These are phyloP conservation scores for Sebastes oblongus DNA, from an alignment of 2,797 vertebrate genomes.

Conservation along the genomic window DNA sequence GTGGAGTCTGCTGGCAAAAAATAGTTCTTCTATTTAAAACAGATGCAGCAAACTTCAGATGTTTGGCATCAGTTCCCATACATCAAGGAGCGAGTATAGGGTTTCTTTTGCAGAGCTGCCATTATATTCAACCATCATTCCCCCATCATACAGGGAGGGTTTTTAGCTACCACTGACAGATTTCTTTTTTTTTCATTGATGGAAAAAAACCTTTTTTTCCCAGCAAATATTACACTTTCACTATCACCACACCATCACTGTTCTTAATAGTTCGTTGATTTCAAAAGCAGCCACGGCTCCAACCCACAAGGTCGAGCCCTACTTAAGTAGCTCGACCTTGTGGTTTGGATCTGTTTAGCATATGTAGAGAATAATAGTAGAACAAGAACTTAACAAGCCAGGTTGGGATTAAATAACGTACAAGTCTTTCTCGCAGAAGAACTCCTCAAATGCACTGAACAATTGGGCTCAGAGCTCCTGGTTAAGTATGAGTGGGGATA, in stretches of 20 bases:
- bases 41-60: constrained; percentile 49
- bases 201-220: background rate
- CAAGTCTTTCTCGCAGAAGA: background rate
- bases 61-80: constrained; percentile 27
- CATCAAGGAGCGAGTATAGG: constrained; percentile 27
- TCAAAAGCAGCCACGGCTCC: constrained; percentile 9
- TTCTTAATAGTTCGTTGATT: constrained; percentile 9
- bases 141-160: background rate
- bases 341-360: constrained; percentile 23
- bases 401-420: background rate
- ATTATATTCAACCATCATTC: constrained; percentile 24
- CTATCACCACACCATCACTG: constrained; percentile 4
- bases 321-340: constrained; percentile 24
- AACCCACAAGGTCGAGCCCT: constrained; percentile 19
- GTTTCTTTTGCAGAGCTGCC: constrained; percentile 36
- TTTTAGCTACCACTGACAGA: background rate
- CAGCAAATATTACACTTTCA: constrained; percentile 2
- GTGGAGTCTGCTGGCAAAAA: constrained; percentile 24
- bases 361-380: background rate
- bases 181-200: too few relatives aligned
- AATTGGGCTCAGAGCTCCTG: constrained; percentile 5
- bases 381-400: background rate
- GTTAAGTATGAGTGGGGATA: constrained; percentile 30
- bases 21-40: constrained; percentile 46
- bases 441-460: background rate